Evolutionary conservation across 2,797 vertebrate genomes (phyloP), one percentile per base, ranked within the genome.

Genomic region (Enteromius afrohamiltoni): DNA sequence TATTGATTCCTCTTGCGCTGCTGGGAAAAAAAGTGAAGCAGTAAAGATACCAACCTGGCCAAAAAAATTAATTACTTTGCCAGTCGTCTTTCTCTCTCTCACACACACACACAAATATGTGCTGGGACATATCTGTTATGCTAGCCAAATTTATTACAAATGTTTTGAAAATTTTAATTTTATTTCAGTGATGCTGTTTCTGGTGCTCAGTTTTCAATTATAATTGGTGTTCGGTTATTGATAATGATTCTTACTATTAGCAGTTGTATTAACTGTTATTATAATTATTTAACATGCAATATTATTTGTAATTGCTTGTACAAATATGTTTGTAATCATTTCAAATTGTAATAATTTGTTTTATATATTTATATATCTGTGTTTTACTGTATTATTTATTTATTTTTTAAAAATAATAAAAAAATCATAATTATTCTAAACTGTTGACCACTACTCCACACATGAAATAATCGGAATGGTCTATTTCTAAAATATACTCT

Each of bases 1-100:
- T 85, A 88, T 88, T 86, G 86, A 87, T 88, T 85, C 62, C 4
- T 65, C 26, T 71, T 68, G 75, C 76, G 21, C 17, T 60, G 10
- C n/a, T 51, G 9, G 42, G 13, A 14, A 60, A 42, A 26, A 23
- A 31, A 40, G 51, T 6, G 67, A 45, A 65, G 34, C 29, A 1
- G 16, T 16, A 60, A 29, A 31, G 23, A 31, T 7, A 45, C 31
- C n/a, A 75, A 17, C 60, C 16, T 78, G 11, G 19, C 21, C 10
- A 42, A 60, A 75, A 21, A 11, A 42, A 42, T 9, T 0, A 10
- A 45, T 73, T 73, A 17, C 45, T 31, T 73, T 73, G 17, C 9
- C 49, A 64, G 8, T 17, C 1, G 6, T 37, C 40, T 0, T 2
- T 8, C 37, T 37, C n/a, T n/a, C n/a, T n/a, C 45, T 3, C n/a